Base-by-base conservation (phyloP, 2,113 vertebrate species). In the Cebus imitator region DNA sequence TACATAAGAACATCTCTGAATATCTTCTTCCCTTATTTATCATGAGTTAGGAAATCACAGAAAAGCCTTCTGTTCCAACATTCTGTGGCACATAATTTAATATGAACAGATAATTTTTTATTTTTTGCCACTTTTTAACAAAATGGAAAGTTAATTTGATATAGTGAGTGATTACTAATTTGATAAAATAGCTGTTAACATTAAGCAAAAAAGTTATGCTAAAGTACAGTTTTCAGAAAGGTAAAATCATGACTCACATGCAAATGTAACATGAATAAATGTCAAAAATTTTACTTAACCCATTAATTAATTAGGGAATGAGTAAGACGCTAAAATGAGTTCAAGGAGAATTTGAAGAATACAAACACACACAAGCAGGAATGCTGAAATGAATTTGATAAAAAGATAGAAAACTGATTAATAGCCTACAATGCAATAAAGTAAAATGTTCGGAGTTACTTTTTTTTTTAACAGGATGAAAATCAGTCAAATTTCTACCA, bases 211-310 rank as follows among this genome's bases (percentile, higher is more conserved):
- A 90, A 50, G 43, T 64, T 84, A 50, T 25, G 85, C 35, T 73
- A 55, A 96, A 91, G 64, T 58, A 57, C 35, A 83, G 11, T 95
- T 96, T 94, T 90, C n/a, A 52, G 48, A 81, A 96, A 85, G 52
- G 70, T 78, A 64, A 96, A 88, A 90, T 88, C 78, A 86, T 96
- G 91, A 95, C 72, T 95, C 92, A 89, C 27, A 48, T 72, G 66
- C 84, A 95, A 78, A 95, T 68, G 17, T 50, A 61, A 73, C 52
- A 61, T 43, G 78, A 82, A 68, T 80, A 85, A 23, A 86, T 50
- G 89, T 83, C 90, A 85, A 45, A 88, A 17, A 20, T 78, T 85
- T 87, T 92, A 73, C 81, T 87, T 87, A 90, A 90, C 50, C 87
- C 16, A 40, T 78, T 94, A 50, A 87, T 90, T 96, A 96, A 73